Conservation (phyloP, 2,113 vertebrate species). For the Eonycteris spelaea region DNA sequence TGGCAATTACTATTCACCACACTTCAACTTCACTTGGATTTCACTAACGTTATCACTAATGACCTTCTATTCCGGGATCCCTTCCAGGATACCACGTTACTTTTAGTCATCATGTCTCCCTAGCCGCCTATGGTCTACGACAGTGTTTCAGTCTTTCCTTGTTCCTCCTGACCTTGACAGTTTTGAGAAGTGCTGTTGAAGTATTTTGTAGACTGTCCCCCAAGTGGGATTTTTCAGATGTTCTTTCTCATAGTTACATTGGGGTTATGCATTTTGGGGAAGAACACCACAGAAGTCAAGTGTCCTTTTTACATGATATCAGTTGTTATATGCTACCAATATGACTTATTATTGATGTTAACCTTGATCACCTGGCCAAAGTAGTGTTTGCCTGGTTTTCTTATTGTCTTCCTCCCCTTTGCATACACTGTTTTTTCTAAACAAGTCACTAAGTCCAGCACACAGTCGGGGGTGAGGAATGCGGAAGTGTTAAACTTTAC, state of each 20-base stretch:
- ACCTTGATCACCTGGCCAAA: background rate
- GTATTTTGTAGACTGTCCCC: background rate
- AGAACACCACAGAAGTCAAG: background rate
- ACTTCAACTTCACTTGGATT: background rate
- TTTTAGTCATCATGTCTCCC: background rate
- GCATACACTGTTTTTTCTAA: background rate
- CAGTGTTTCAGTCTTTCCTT: background rate
- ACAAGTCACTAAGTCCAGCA: background rate
- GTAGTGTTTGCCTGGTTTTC: background rate
- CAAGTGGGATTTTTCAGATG: background rate
- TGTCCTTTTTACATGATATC: background rate
- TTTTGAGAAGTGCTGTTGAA: background rate
- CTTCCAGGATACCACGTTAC: background rate
- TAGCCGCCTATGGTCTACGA: background rate
- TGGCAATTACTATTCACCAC: background rate
- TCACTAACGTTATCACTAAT: background rate
- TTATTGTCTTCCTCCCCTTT: background rate
- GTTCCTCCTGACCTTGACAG: background rate
- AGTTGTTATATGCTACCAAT: background rate
- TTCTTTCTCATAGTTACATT: background rate
- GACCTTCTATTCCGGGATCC: background rate
- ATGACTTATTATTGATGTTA: background rate
- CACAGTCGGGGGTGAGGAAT: background rate
- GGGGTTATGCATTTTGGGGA: background rate
- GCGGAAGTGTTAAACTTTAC: background rate